Base-by-base conservation (phyloP, 2,797 vertebrate species). In the Chaenodraco wilsoni region DNA sequence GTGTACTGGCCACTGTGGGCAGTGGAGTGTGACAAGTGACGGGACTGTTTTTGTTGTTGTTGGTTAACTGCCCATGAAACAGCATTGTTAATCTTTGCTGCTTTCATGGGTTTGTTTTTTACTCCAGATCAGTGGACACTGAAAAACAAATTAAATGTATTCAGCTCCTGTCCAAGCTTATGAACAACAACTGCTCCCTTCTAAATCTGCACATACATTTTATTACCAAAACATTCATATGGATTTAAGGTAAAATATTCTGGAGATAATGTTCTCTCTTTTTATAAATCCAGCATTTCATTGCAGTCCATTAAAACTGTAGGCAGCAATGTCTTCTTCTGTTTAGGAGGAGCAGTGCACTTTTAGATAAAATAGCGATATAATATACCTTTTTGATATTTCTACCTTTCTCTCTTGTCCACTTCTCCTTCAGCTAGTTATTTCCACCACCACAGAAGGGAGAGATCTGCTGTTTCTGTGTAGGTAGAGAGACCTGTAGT, bases 51-150 rank as follows among this genome's bases (percentile, higher is more conserved):
- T 21, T 21, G 21, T 23, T 21, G 45, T 44, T 58, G 55, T 46
- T 14, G 70, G 65, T 83, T 89, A 90, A 88, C 86, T 64, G 79
- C 56, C 74, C 83, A 74, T 87, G 80, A 89, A 89, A 84, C 74
- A 62, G 44, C 77, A 69, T 75, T 85, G 85, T 82, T 90, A 86
- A 90, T 89, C 75, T 87, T 77, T 81, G 81, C 76, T 78, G 79
- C 83, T 76, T 82, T 84, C 71, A 74, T 72, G 78, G 72, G 45
- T 60, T 62, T 81, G 73, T 85, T 76, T 84, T 78, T 80, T 84
- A 40, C 65, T 84, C 52, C 60, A 84, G 71, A 81, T 81, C 79
- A 76, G 64, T 75, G 78, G 74, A 73, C 71, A 61, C 81, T 48
- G 72, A 72, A 72, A 83, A 86, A 79, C 69, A 79, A 85, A 84